phyloP scores from a whole-genome alignment of 64 coral and sea anemone genomes.

The Platygyra sinensis region DNA sequence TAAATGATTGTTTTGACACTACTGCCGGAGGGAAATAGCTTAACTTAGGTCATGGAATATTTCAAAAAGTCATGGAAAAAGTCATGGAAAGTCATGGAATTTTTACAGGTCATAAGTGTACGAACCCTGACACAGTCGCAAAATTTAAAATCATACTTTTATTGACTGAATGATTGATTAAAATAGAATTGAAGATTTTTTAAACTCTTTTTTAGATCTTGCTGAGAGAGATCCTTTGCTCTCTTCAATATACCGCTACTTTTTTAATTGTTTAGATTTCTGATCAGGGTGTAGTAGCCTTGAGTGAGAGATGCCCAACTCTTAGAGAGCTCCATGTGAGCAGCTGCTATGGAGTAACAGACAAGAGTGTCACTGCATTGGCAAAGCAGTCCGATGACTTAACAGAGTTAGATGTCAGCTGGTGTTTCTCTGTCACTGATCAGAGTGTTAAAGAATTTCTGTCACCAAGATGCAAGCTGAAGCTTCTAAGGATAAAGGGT shows the following conservation, averaged over 20 bases:
- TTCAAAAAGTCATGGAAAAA: too few species aligned
- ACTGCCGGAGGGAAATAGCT: too few species aligned
- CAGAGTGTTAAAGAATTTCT: constrained; percentile 61
- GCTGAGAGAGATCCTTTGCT: neutral
- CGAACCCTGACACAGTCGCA: too few species aligned
- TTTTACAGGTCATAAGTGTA: too few species aligned
- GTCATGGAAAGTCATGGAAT: too few species aligned
- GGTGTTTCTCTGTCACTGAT: constrained; percentile 85
- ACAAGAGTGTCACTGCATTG: constrained; percentile 58
- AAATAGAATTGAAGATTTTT: too few species aligned
- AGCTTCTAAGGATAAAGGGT: constrained; percentile 74
- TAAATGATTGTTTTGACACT: too few species aligned
- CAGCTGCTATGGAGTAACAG: constrained; percentile 91
- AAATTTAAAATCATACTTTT: too few species aligned
- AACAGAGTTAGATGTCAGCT: constrained; percentile 84
- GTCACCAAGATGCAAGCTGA: constrained; percentile 8
- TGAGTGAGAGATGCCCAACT: constrained; percentile 57
- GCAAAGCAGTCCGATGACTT: constrained; percentile 41
- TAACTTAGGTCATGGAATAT: too few species aligned
- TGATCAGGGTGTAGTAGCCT: constrained; percentile 70
- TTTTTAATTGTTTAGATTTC: constrained; percentile 64
- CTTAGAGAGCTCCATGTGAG: constrained; percentile 81
- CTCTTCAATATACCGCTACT: neutral
- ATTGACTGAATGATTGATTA: too few species aligned
- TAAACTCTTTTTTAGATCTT: neutral